phyloP scores from a whole-genome alignment of 2,113 vertebrate genomes.

The Chiloscyllium plagiosum region DNA sequence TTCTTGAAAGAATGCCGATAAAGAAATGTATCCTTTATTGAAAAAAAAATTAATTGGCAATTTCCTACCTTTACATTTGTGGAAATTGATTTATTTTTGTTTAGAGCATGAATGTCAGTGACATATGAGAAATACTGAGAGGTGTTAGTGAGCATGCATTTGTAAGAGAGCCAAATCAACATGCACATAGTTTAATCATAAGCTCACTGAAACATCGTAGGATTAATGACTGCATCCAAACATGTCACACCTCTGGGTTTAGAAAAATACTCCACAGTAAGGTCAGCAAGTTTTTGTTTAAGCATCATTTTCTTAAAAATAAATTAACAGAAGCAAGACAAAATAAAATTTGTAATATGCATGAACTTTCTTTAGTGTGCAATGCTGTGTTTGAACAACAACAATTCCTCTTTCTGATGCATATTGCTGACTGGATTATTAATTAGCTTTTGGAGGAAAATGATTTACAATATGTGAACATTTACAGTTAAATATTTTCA shows the following conservation, averaged over 20 bases:
- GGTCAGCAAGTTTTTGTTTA: background rate
- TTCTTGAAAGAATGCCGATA: background rate
- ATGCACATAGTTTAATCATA: slow-evolving; percentile 13
- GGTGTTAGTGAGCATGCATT: background rate
- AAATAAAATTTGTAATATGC: background rate
- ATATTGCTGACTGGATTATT: background rate
- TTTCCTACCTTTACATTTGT: background rate
- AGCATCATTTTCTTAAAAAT: background rate
- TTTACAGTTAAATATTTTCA: background rate
- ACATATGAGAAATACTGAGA: background rate
- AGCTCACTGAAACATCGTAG: background rate
- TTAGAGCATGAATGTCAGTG: background rate
- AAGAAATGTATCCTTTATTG: background rate
- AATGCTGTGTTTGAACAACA: background rate
- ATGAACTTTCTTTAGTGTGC: background rate
- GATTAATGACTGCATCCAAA: background rate
- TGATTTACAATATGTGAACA: background rate
- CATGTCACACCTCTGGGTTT: background rate
- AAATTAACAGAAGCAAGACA: background rate
- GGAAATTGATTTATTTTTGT: background rate
- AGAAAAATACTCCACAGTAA: background rate
- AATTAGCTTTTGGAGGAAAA: background rate
- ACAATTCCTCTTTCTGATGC: background rate
- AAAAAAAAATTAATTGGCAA: background rate
- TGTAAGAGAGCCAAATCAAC: background rate